Evolutionary conservation across 2,888 invertebrate genomes (phyloP).

Genomic region (Temnothorax ravouxi): DNA sequence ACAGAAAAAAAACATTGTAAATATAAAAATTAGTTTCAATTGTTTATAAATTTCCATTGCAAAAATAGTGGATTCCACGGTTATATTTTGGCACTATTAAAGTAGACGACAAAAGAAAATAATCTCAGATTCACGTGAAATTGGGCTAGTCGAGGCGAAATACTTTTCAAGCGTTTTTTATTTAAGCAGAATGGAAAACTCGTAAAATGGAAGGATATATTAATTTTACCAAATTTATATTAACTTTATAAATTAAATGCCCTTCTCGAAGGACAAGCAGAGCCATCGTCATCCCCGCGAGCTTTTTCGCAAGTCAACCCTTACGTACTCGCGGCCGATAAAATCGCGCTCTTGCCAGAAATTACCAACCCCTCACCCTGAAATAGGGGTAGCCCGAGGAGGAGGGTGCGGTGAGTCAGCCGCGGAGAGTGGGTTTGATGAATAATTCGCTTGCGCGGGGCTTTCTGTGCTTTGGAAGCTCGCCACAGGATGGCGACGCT

Average conservation of each 20-base stretch:
- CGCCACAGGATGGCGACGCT: constrained; percentile 81
- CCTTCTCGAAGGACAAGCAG: constrained; percentile 53
- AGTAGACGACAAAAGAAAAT: neutral
- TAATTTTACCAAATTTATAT: neutral
- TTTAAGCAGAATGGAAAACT: neutral
- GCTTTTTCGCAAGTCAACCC: constrained; percentile 60
- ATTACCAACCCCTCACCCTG: constrained; percentile 67
- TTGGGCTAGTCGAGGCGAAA: neutral
- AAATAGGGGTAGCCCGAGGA: neutral
- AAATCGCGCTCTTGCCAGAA: constrained; percentile 77
- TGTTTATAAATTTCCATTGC: neutral
- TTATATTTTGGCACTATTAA: neutral
- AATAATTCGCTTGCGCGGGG: constrained; percentile 38
- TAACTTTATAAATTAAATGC: neutral
- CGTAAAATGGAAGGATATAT: neutral
- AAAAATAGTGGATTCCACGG: neutral
- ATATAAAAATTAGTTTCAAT: neutral
- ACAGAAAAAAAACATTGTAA: neutral
- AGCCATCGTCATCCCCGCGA: constrained; percentile 67
- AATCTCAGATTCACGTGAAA: neutral
- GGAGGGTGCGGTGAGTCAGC: constrained; percentile 13
- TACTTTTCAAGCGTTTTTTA: neutral
- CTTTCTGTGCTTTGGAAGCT: constrained; percentile 70
- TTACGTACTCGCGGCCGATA: constrained; percentile 79
- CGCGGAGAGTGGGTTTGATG: constrained; percentile 43